These are phyloP conservation scores for Percina caprodes DNA, from an alignment of 2,113 vertebrate genomes.

Conservation along the genomic window DNA sequence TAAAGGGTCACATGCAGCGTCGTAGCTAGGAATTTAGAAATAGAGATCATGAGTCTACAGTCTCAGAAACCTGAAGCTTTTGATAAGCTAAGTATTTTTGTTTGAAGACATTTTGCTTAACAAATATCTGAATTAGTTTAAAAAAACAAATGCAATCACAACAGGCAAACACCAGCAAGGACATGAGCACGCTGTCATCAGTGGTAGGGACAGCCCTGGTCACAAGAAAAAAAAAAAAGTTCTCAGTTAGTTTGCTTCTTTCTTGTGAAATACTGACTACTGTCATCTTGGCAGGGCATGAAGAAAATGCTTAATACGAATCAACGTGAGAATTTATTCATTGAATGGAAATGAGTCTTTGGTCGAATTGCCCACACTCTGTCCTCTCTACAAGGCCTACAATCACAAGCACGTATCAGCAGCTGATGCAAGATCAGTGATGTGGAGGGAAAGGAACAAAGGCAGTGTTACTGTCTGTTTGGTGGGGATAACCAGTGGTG, in stretches of 20 bases:
- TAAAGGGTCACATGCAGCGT: background rate
- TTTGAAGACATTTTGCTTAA: too few relatives aligned
- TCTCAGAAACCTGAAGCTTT: background rate
- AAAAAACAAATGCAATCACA: background rate
- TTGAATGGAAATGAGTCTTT: background rate
- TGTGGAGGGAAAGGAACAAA: background rate
- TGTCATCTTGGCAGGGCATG: background rate
- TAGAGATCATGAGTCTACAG: background rate
- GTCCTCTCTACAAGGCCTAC: background rate
- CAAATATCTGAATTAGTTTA: background rate
- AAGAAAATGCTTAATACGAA: background rate
- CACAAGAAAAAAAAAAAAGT: background rate
- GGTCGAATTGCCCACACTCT: background rate
- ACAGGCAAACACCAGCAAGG: background rate
- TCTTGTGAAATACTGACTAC: background rate
- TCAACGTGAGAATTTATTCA: background rate
- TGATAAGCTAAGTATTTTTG: background rate
- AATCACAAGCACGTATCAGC: too few relatives aligned
- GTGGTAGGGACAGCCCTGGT: background rate
- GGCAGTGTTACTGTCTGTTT: too few relatives aligned
- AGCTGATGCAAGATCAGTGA: background rate
- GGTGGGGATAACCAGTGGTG: too few relatives aligned
- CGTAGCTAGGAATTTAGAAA: background rate
- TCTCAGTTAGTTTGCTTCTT: background rate
- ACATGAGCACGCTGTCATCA: background rate